Evolutionary conservation across 2,888 invertebrate species (phyloP).

Genomic region (Tetragnatha montana): DNA sequence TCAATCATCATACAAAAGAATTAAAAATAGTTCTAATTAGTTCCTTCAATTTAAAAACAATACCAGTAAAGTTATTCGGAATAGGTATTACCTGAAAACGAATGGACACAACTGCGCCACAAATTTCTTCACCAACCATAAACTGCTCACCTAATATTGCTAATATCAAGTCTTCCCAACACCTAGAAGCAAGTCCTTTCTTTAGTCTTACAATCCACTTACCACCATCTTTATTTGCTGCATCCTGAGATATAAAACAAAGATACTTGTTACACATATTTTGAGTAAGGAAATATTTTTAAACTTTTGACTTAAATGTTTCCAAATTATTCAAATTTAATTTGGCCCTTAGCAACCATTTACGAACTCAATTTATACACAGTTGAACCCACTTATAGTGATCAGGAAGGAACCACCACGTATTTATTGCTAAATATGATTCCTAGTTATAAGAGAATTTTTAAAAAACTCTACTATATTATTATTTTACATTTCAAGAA

Average conservation of each 20-base stretch:
- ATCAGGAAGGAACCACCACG: too few relatives aligned
- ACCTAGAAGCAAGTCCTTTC: slow-evolving; percentile 94
- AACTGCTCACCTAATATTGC: slow-evolving; percentile 97
- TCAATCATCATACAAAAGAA: neutral
- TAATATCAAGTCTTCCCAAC: slow-evolving; percentile 99
- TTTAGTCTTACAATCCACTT: slow-evolving; percentile 98
- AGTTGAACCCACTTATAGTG: too few relatives aligned
- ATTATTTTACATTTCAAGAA: too few relatives aligned
- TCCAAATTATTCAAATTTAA: too few relatives aligned
- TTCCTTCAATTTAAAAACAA: too few relatives aligned
- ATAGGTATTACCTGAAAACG: slow-evolving; percentile 84
- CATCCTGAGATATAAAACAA: slow-evolving; percentile 80
- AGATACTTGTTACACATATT: neutral
- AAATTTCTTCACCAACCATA: slow-evolving; percentile 98
- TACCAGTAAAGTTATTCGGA: too few relatives aligned
- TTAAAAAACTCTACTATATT: too few relatives aligned
- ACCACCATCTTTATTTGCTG: slow-evolving; percentile 95
- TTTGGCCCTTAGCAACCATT: too few relatives aligned
- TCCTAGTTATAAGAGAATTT: too few relatives aligned
- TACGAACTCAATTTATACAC: too few relatives aligned
- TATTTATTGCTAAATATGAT: too few relatives aligned
- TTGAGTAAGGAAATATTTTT: neutral
- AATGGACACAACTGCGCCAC: slow-evolving; percentile 96
- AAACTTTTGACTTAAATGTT: too few relatives aligned
- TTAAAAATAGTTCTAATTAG: neutral